Evolutionary conservation across 1,140 invertebrate species (phyloP), one percentile per base, ranked within the genome.

Genomic region (Drosophila mayri): DNA sequence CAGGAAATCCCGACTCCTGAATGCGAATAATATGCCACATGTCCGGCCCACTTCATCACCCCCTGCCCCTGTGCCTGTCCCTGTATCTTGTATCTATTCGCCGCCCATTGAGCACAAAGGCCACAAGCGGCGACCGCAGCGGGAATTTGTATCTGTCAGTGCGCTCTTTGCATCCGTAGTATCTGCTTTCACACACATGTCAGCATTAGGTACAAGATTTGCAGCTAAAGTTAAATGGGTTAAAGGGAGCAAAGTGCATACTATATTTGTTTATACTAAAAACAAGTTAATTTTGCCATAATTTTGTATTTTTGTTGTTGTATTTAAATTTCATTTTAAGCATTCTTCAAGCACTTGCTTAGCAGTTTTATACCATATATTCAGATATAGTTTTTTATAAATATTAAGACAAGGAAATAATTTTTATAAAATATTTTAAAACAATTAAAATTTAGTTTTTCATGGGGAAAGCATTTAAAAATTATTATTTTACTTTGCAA

Each of bases 21-120:
- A 85, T 85, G 64, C 77, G 81, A 70, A 76, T 86, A 86, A 79
- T 81, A 86, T 86, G 82, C 78, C 82, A 73, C 78, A 71, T 82
- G 80, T 61, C 67, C 66, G 43, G 40, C 62, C 76, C 58, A 47
- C 58, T 64, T 47, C 41, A 57, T 60, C 11, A 41, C 11, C 43
- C 62, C n/a, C 38, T 20, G 28, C n/a, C n/a, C 62, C n/a, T 38
- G 38, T 25, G 25, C n/a, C 12, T n/a, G 37, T 16, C 35, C 25
- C 5, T 35, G n/a, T 18, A 25, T 40, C 32, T 55, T 55, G 35
- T 59, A 35, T 40, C 61, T 40, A 58, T 60, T 32, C 12, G 22
- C 44, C 44, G 44, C 20, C 22, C 38, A 10, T 40, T 32, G 62
- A 18, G 20, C 20, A 50, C 47, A 67, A 60, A 76, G 59, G 73